phyloP scores from a whole-genome alignment of 2,888 invertebrate species.

The Hypomecis punctinalis region DNA sequence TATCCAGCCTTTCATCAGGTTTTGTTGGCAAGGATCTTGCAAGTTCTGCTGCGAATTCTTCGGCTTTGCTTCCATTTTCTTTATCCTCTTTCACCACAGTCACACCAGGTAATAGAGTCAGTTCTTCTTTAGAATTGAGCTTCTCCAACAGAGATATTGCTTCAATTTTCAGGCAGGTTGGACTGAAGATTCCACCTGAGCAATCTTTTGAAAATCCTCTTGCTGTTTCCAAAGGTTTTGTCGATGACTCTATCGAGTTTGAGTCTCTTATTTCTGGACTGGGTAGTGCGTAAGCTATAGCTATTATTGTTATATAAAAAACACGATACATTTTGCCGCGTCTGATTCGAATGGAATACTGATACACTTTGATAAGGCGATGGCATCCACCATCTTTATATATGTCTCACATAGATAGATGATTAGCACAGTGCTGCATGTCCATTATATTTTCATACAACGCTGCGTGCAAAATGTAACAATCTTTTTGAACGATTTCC shows the following conservation, averaged over 20 bases:
- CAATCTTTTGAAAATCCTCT: slow-evolving; percentile 54
- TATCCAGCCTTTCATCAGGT: slow-evolving; percentile 90
- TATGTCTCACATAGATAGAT: slow-evolving; percentile 77
- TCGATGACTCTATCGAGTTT: slow-evolving; percentile 54
- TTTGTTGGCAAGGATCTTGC: slow-evolving; percentile 91
- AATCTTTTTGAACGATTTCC: slow-evolving; percentile 38
- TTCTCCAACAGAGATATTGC: slow-evolving; percentile 62
- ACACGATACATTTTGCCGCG: slow-evolving; percentile 70
- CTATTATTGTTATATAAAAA: slow-evolving; percentile 54
- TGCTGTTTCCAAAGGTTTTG: slow-evolving; percentile 50
- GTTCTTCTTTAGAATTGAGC: slow-evolving; percentile 61
- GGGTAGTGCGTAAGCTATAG: slow-evolving; percentile 62
- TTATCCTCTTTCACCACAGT: slow-evolving; percentile 87
- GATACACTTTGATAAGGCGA: slow-evolving; percentile 75
- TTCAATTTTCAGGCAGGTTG: slow-evolving; percentile 64
- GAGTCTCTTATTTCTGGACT: slow-evolving; percentile 60
- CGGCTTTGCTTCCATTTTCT: slow-evolving; percentile 85
- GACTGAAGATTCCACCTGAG: slow-evolving; percentile 59
- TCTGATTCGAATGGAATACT: slow-evolving; percentile 64
- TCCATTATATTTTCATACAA: slow-evolving; percentile 83
- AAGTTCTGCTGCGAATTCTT: slow-evolving; percentile 89
- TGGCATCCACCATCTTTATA: slow-evolving; percentile 74
- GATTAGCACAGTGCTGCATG: slow-evolving; percentile 70
- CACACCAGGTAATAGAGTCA: slow-evolving; percentile 69
- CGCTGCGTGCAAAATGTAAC: slow-evolving; percentile 73